phyloP scores from a whole-genome alignment of 2,113 vertebrate species.

The Rhabdomys dilectus region DNA sequence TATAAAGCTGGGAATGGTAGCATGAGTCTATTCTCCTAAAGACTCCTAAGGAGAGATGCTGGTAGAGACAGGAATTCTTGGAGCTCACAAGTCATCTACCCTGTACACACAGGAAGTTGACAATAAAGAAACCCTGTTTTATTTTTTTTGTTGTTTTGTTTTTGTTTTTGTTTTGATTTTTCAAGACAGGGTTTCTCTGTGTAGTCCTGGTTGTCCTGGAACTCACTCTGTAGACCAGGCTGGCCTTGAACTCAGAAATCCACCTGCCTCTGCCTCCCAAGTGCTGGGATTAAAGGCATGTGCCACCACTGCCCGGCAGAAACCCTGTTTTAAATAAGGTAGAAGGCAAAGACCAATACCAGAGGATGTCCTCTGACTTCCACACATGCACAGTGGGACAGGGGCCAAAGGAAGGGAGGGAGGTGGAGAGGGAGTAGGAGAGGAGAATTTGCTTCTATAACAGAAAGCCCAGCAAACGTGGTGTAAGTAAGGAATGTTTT shows the following conservation, averaged over 20 bases:
- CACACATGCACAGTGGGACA: too few species aligned
- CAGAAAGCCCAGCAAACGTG: not conserved
- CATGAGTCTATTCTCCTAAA: not conserved
- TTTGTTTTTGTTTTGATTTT: too few species aligned
- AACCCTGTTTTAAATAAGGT: not conserved
- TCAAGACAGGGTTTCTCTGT: too few species aligned
- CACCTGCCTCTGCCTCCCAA: too few species aligned
- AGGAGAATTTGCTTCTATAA: slow-evolving; percentile 6
- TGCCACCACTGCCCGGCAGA: too few species aligned
- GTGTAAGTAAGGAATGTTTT: not conserved
- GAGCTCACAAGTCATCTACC: not conserved
- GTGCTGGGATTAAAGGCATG: too few species aligned
- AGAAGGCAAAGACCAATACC: not conserved
- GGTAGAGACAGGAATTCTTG: not conserved
- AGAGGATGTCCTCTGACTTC: not conserved
- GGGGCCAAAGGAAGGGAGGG: not conserved
- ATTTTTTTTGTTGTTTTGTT: too few species aligned
- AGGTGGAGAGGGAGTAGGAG: not conserved
- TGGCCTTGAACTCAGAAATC: too few species aligned
- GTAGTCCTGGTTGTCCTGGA: too few species aligned
- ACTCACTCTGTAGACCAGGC: too few species aligned
- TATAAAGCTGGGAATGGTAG: not conserved
- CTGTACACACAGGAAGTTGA: not conserved
- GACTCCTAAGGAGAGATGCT: not conserved
- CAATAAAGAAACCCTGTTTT: not conserved